Percentiles rank a stretch among this genome's conserved stretches.
Evolutionary conservation across 2,113 vertebrate genomes (phyloP).

Genomic region (Cisticola juncidis): DNA sequence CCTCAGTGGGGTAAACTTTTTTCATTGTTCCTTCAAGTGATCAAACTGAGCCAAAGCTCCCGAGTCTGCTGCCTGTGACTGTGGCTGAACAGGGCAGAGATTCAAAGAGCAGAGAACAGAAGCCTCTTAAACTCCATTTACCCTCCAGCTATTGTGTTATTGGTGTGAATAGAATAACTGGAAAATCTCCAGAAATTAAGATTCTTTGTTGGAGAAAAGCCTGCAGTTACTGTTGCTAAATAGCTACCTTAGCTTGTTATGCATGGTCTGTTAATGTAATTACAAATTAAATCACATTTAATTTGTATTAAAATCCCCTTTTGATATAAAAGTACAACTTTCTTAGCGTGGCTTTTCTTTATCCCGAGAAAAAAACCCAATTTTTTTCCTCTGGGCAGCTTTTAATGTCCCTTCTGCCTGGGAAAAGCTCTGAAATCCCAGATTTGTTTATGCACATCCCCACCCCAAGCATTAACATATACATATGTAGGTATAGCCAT

Average conservation of each 20-base stretch:
- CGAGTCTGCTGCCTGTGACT: neutral
- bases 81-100: neutral
- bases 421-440: neutral
- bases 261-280: neutral
- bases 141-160: neutral
- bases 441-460: neutral
- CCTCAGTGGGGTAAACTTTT: neutral
- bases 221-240: neutral
- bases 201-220: neutral
- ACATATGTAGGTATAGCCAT: too few relatives aligned
- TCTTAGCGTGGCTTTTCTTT: neutral
- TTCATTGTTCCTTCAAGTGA: neutral
- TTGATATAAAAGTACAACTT: neutral
- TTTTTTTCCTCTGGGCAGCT: neutral
- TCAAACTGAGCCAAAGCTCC: neutral
- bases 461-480: neutral
- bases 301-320: conserved; percentile 11
- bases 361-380: neutral
- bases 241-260: neutral
- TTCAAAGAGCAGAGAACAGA: neutral
- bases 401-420: neutral
- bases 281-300: neutral
- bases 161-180: neutral
- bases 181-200: neutral
- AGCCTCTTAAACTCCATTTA: neutral